Evolutionary conservation across 1,140 invertebrate genomes (phyloP).

Genomic region (Andricus grossulariae): DNA sequence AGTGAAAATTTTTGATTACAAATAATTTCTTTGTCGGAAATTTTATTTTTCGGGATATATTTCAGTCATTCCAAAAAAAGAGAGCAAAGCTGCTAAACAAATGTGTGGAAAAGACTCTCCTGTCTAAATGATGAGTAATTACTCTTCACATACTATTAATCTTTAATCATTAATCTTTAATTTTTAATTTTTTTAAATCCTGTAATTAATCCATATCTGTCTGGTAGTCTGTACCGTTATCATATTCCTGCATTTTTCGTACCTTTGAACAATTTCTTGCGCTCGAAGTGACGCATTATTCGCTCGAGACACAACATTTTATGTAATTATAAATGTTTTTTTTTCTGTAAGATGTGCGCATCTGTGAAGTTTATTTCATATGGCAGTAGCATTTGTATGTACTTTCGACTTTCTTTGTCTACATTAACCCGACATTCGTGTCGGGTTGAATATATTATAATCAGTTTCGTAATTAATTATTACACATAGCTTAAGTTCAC

Average conservation of each 20-base stretch:
- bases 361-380: not conserved
- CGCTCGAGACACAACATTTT: not conserved
- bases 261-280: constrained; percentile 15
- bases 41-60: too few relatives aligned
- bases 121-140: too few relatives aligned
- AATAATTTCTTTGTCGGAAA: too few relatives aligned
- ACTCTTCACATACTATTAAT: too few relatives aligned
- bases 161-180: too few relatives aligned
- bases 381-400: constrained; percentile 25
- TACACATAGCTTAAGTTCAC: not conserved
- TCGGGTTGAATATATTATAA: constrained; percentile 14
- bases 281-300: not conserved
- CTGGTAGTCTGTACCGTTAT: too few relatives aligned
- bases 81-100: too few relatives aligned
- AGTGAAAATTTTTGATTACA: too few relatives aligned
- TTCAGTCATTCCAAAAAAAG: too few relatives aligned
- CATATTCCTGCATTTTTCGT: not conserved
- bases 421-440: not conserved
- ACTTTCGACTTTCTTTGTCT: constrained; percentile 27
- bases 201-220: not conserved
- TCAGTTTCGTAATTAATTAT: not conserved
- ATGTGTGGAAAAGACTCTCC: too few relatives aligned
- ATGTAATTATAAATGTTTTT: not conserved
- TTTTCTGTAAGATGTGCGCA: constrained; percentile 11
- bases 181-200: not conserved